These are phyloP conservation scores for Notoglanidium macrostoma DNA, from an alignment of 2,797 vertebrate genomes.

Conservation along the genomic window DNA sequence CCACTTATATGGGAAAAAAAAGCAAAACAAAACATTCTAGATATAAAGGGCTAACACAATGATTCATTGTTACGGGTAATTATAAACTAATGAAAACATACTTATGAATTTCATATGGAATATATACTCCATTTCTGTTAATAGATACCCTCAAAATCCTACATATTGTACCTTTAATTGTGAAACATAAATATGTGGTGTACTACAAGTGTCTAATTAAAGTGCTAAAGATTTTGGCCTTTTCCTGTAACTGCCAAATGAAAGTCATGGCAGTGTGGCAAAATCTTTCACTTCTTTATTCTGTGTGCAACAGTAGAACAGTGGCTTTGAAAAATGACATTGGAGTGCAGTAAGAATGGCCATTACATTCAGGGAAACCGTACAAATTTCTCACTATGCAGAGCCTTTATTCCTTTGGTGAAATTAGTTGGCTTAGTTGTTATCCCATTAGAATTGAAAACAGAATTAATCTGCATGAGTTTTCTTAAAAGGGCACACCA, in stretches of 20 bases:
- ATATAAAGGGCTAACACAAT: too few species aligned
- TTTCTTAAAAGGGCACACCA: background rate
- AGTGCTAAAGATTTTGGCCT: background rate
- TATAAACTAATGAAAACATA: too few species aligned
- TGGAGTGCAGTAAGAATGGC: background rate
- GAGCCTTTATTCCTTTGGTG: background rate
- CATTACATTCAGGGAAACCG: background rate
- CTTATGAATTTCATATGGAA: too few species aligned
- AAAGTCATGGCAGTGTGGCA: background rate
- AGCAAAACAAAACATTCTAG: too few species aligned
- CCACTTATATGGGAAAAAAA: too few species aligned
- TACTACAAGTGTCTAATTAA: background rate
- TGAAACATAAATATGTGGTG: background rate
- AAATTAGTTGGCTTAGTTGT: background rate
- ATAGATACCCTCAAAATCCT: too few species aligned
- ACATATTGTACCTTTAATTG: background rate
- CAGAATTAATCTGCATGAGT: conserved; percentile 8
- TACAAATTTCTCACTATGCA: background rate
- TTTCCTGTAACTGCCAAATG: background rate
- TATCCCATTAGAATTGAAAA: background rate
- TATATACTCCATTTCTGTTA: too few species aligned
- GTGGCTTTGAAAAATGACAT: background rate
- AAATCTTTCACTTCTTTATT: background rate
- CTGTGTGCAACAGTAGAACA: background rate
- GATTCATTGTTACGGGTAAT: too few species aligned